Conservation (phyloP, 1,140 invertebrate species). For the Homarus americanus region DNA sequence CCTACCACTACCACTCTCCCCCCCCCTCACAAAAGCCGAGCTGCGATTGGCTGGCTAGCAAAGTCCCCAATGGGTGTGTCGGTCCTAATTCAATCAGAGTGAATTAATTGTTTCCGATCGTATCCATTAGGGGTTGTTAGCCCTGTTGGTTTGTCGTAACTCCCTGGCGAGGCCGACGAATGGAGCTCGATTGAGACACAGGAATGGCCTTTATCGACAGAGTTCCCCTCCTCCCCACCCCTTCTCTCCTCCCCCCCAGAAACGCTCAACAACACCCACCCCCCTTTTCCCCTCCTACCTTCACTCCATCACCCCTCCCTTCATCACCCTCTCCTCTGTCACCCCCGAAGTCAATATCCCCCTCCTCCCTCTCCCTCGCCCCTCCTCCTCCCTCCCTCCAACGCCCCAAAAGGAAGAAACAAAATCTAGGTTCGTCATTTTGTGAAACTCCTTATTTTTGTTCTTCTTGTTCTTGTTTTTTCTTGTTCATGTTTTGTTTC, state of each 20-base stretch:
- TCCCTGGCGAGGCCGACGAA: neutral
- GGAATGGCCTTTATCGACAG: conserved; percentile 46
- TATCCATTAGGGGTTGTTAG: conserved; percentile 67
- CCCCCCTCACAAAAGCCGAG: conserved; percentile 48
- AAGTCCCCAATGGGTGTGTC: conserved; percentile 59
- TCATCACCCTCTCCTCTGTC: too few relatives aligned
- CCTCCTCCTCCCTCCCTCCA: too few relatives aligned
- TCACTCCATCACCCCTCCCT: too few relatives aligned
- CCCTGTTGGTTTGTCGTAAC: conserved; percentile 43
- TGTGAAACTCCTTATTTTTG: neutral
- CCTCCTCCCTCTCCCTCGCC: too few relatives aligned
- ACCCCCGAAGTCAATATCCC: too few relatives aligned
- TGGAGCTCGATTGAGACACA: neutral
- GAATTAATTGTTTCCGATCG: conserved; percentile 68
- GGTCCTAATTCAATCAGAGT: conserved; percentile 59
- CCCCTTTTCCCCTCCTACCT: too few relatives aligned
- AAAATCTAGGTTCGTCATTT: too few relatives aligned
- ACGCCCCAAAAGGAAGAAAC: too few relatives aligned
- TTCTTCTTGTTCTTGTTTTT: conserved; percentile 3
- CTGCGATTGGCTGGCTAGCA: conserved; percentile 52
- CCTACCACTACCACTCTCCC: neutral
- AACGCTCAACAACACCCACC: too few relatives aligned
- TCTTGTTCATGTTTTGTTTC: too few relatives aligned
- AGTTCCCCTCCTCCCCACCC: neutral
- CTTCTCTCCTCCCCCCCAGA: too few relatives aligned